Evolutionary conservation across 2,797 vertebrate species (phyloP), one percentile per base, ranked within the genome.

Genomic region (Ceryle rudis): DNA sequence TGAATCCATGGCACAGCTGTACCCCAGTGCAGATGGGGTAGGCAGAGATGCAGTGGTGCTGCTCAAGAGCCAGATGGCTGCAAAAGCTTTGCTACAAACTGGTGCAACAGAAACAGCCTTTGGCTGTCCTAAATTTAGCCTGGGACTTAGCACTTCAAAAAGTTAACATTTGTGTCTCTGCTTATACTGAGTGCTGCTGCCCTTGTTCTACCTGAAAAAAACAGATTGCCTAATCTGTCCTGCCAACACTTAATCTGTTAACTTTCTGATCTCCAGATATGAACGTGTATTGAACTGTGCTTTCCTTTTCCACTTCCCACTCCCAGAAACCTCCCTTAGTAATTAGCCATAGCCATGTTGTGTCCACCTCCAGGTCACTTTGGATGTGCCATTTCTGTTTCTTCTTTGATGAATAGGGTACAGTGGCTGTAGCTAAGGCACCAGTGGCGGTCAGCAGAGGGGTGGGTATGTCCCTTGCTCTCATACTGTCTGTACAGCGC

Each of bases 1-100:
- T 78, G 79, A 71, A 52, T 78, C 67, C 33, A 18, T 57, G 23
- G 81, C 51, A 55, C 25, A 80, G 74, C 51, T 75, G 58, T 37
- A 23, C 31, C 35, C 44, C 29, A 64, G 35, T 41, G 67, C 57
- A 37, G 62, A 77, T 82, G 73, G 70, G 66, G 31, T 26, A 81
- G 67, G 60, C 67, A 78, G 86, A 78, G 42, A 49, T 95, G 90
- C 67, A 93, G 0, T 86, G 73, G 85, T 80, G 60, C 74, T 90
- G 55, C 70, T 90, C 78, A 82, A 54, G 85, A 92, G 91, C 74
- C 87, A 95, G 90, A 94, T 97, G 93, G 88, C 87, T 90, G 81
- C 82, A 91, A 84, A 95, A 92, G 91, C 93, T 90, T 94, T 96
- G 29, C 77, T 90, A 49, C 82, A 65, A 70, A 89, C 33, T 70